phyloP scores from a whole-genome alignment of 1,140 invertebrate species.

The Ceratosolen fusciceps region DNA sequence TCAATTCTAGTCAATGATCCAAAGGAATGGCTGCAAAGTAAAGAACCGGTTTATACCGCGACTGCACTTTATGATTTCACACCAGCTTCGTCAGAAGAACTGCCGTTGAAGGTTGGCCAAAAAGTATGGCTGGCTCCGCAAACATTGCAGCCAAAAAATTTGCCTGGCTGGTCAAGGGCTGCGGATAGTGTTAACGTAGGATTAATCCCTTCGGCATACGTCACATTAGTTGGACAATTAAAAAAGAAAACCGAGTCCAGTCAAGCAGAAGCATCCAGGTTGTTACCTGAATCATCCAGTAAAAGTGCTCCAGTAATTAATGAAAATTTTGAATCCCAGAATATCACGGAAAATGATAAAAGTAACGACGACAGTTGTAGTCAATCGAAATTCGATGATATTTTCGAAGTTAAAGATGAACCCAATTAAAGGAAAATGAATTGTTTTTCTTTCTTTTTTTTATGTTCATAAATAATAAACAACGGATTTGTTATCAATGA shows the following conservation, averaged over 20 bases:
- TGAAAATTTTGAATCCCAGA: conserved; percentile 26
- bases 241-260: conserved; percentile 60
- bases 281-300: conserved; percentile 33
- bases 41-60: conserved; percentile 79
- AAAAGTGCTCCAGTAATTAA: neutral
- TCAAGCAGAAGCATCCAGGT: conserved; percentile 30
- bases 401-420: conserved; percentile 34
- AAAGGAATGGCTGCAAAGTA: conserved; percentile 74
- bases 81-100: conserved; percentile 80
- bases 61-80: conserved; percentile 84
- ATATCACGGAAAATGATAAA: conserved; percentile 8
- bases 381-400: conserved; percentile 36
- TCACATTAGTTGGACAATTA: conserved; percentile 68
- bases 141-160: conserved; percentile 81
- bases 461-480: conserved; percentile 13
- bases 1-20: conserved; percentile 57
- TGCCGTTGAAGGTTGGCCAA: conserved; percentile 84
- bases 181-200: conserved; percentile 81
- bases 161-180: conserved; percentile 83
- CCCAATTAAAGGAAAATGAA: conserved; percentile 36
- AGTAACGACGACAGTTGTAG: neutral
- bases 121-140: conserved; percentile 86
- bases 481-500: conserved; percentile 22
- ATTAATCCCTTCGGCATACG: conserved; percentile 86
- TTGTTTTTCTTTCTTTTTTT: conserved; percentile 2